Base-by-base conservation (phyloP, 2,888 invertebrate genomes). In the Troides helena region DNA sequence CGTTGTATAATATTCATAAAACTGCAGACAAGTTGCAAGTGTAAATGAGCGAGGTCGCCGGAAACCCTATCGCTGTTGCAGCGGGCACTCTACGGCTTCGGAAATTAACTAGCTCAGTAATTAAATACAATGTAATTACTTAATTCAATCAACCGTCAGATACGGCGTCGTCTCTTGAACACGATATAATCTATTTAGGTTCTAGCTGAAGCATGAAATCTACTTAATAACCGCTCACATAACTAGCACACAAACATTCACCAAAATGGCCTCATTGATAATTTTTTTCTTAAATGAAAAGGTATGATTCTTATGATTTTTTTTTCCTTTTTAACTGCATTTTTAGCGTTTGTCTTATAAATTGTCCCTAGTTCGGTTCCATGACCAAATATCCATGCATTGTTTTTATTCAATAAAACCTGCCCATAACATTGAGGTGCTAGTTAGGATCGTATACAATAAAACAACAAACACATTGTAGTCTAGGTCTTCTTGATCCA, bases 81-180 rank as follows among this genome's bases (percentile, higher is more conserved):
- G 78, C 70, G 70, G 73, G 72, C 79, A 77, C 76, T 73, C 71
- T 87, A 85, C 61, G 87, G 92, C 87, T 91, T 92, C 92, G 77
- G 82, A 90, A 92, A 91, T 92, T 91, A 91, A 89, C 90, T 83
- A 80, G 82, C 81, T 78, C 81, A 78, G 86, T 91, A 90, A 92
- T 92, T 91, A 92, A 89, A 90, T 91, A 90, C 88, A 81, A 77
- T 84, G 84, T 90, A 88, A 91, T 90, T 91, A 89, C 85, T 88
- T 89, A 89, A 89, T 89, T 87, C 88, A 89, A 87, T 87, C 88
- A 87, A 83, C 80, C 76, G 77, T 65, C 70, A 67, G 67, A 71
- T 67, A 43, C 70, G 67, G 46, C 70, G 60, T 65, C 67, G 67
- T 62, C 64, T 61, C 67, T 64, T 67, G 70, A 71, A 67, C 61